Base-by-base conservation (phyloP, 2,888 invertebrate genomes). In the Orthosia gracilis region DNA sequence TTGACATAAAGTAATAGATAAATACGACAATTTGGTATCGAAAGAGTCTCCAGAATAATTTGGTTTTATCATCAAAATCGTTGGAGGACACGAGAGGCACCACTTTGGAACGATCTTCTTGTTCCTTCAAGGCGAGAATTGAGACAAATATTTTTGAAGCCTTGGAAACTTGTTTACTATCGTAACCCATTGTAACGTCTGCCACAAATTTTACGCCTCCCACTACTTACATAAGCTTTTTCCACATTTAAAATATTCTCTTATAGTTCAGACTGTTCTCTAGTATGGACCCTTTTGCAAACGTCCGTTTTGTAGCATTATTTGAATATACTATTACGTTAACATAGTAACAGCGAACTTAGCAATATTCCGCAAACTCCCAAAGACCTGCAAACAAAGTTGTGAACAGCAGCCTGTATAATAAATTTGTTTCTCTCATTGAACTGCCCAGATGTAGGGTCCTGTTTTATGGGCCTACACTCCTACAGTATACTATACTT, bases 1-100 rank as follows among this genome's bases (percentile, higher is more conserved):
- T 80, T 78, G 77, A 86, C 52, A 76, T 79, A 73, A 82, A 83
- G 72, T 68, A 69, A 66, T 52, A 70, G 76, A 77, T 83, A 76
- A 76, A 82, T 82, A 80, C 67, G 52, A 67, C 76, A 83, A 83
- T 70, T 83, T 82, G 59, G 64, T 49, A 68, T 47, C 55, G 61
- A 65, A 55, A 63, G 47, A 62, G 45, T n/a, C 52, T 68, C 31
- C 23, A 23, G 58, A 55, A 80, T 69, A 76, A 82, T 79, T 82
- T 79, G 54, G 21, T 75, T 69, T 71, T 63, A 55, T 69, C 70
- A 74, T 81, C 55, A 65, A 79, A 82, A 62, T 58, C 45, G 45
- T 67, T 55, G 13, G 12, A 78, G 13, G 55, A 63, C 7, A 13
- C 18, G 26, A 49, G 26, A 45, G 31, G 21, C 54, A 59, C 61